These are phyloP conservation scores for Lasioglossum villosulum DNA, from an alignment of 2,888 invertebrate genomes.

Conservation along the genomic window DNA sequence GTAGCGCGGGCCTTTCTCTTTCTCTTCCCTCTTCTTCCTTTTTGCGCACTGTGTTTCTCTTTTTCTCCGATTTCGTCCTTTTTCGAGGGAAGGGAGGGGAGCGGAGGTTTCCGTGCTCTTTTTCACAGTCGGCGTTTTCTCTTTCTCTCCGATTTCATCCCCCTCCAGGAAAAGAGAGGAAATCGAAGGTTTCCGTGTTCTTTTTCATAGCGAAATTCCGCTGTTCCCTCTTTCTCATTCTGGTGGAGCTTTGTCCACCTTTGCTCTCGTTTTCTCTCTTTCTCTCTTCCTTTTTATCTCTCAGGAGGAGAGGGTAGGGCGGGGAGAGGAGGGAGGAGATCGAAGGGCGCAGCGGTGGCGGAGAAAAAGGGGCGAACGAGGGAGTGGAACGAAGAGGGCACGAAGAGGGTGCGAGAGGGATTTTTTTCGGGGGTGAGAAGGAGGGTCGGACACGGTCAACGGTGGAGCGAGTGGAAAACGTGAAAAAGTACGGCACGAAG, in stretches of 20 bases:
- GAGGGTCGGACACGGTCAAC: conserved; percentile 58
- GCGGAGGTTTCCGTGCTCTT: not conserved
- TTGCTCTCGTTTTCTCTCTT: not conserved
- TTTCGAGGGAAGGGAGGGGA: not conserved
- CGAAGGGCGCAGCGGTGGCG: conserved; percentile 44
- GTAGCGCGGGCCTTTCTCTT: not conserved
- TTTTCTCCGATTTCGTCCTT: not conserved
- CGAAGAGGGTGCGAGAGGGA: conserved; percentile 40
- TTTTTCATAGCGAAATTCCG: not conserved
- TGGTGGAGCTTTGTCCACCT: too few species aligned
- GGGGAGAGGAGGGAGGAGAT: conserved; percentile 30
- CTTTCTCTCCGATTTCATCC: not conserved
- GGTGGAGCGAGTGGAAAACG: conserved; percentile 61
- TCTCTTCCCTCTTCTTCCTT: not conserved
- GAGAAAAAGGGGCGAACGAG: conserved; percentile 59
- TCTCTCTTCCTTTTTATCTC: conserved; percentile 3
- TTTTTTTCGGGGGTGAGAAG: conserved; percentile 41
- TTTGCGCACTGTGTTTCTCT: not conserved
- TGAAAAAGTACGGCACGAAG: conserved; percentile 70
- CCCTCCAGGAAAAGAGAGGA: not conserved
- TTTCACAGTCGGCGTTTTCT: not conserved
- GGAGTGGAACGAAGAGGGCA: conserved; percentile 15
- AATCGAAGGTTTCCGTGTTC: not conserved
- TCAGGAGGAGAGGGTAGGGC: not conserved
- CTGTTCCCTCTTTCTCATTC: too few species aligned